Conservation (phyloP, 2,888 invertebrate species). For the Electrophaes corylata region DNA sequence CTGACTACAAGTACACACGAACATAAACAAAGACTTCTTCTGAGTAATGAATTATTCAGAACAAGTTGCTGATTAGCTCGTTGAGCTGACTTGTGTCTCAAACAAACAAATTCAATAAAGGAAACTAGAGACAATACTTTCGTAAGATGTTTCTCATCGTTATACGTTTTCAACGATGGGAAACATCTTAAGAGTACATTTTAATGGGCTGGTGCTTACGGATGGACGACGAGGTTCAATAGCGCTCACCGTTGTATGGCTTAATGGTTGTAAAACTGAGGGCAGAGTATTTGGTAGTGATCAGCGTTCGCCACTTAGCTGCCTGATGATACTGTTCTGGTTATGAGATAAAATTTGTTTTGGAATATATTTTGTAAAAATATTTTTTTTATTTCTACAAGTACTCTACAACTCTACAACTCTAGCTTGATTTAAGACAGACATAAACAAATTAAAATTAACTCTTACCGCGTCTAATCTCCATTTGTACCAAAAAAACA, state of each 20-base stretch:
- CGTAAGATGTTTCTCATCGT: not conserved
- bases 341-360: not conserved
- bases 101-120: not conserved
- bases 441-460: not conserved
- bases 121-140: not conserved
- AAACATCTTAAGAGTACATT: not conserved
- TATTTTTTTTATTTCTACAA: too few relatives aligned
- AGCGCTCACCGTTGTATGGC: constrained; percentile 34
- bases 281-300: constrained; percentile 14
- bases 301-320: constrained; percentile 11
- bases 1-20: not conserved
- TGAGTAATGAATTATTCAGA: not conserved
- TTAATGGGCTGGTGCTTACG: constrained; percentile 23
- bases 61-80: not conserved
- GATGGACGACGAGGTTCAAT: constrained; percentile 27
- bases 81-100: not conserved
- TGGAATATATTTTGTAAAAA: not conserved
- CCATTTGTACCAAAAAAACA: constrained; percentile 33
- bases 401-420: too few relatives aligned
- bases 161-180: not conserved
- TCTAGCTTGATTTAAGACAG: not conserved
- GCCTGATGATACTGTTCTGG: constrained; percentile 33
- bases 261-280: constrained; percentile 28
- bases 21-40: not conserved
- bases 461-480: constrained; percentile 22